Base-by-base conservation (phyloP, 2,113 vertebrate genomes). In the Procavia capensis region DNA sequence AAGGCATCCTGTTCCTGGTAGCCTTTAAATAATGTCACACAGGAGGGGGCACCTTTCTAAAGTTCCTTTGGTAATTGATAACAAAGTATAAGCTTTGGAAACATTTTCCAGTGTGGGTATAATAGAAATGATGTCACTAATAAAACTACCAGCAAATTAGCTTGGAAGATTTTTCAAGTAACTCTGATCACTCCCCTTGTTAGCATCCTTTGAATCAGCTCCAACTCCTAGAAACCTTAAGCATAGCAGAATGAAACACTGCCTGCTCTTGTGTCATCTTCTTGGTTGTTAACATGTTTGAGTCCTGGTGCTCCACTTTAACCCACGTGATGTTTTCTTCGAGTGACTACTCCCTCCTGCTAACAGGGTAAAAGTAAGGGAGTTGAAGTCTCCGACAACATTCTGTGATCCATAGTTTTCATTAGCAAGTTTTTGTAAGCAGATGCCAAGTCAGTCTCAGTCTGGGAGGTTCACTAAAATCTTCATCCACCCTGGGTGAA, bases 1-100 rank as follows among this genome's bases (percentile, higher is more conserved):
- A 68, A 5, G 20, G n/a, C 8, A 2, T 34, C 8, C 0, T 10
- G 43, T 0, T 87, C 43, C 41, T 4, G 6, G 74, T 7, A n/a
- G 20, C 64, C 27, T 2, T 59, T 22, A 10, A 4, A 10, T 0
- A 36, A 34, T 36, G 25, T 47, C 20, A 61, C 11, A 54, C 9
- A 11, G 17, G 57, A 36, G 39, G 4, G 3, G 27, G 14, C 16
- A 25, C 34, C 17, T 85, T 41, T 9, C 9, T 10, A 22, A 78
- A 50, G 13, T 41, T 45, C 29, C 43, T 75, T 31, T 43, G 50
- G 36, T 50, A 61, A 88, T 41, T 88, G 24, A 41, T 50, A 31
- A 61, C 5, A 61, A 95, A 79, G 7, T n/a, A 27, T 64, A 64
- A 31, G 4, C 9, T 47, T 86, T 25, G 3, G 4, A 39, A 76